A percentile compares a stretch with the other conserved stretches of the same genome.
phyloP scores from a whole-genome alignment of 1,140 invertebrate genomes.

The Lucilia cuprina region DNA sequence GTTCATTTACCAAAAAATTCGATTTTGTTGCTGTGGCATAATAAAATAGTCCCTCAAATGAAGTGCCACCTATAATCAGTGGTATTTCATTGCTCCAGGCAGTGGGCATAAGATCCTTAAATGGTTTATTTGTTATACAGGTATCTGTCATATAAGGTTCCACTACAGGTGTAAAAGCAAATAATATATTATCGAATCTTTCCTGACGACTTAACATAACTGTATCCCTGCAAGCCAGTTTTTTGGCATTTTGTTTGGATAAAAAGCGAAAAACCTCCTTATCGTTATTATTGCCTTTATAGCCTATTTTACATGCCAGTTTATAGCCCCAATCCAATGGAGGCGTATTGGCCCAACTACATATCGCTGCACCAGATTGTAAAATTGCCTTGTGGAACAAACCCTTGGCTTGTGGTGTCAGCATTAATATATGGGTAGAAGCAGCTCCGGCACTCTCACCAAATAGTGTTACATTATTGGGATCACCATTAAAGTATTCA shows the following conservation, averaged over 20 bases:
- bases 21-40: conserved; percentile 43
- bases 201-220: conserved; percentile 45
- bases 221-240: background rate
- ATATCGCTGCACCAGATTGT: conserved; percentile 66
- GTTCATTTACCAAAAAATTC: conserved; percentile 41
- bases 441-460: conserved; percentile 64
- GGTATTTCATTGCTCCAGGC: conserved; percentile 63
- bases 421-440: conserved; percentile 66
- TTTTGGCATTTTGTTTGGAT: background rate
- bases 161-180: conserved; percentile 50
- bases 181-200: conserved; percentile 42
- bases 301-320: conserved; percentile 49
- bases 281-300: conserved; percentile 49
- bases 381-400: conserved; percentile 62
- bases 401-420: conserved; percentile 64
- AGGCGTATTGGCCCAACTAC: conserved; percentile 56
- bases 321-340: conserved; percentile 46
- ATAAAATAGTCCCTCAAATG: conserved; percentile 53
- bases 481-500: conserved; percentile 64
- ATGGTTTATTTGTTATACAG: conserved; percentile 49
- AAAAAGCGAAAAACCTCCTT: conserved; percentile 48
- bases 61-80: conserved; percentile 61
- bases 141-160: conserved; percentile 52
- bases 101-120: conserved; percentile 42
- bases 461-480: conserved; percentile 63